Evolutionary conservation across 2,888 invertebrate species (phyloP), one percentile per base, ranked within the genome.

Genomic region (Aelia acuminata): DNA sequence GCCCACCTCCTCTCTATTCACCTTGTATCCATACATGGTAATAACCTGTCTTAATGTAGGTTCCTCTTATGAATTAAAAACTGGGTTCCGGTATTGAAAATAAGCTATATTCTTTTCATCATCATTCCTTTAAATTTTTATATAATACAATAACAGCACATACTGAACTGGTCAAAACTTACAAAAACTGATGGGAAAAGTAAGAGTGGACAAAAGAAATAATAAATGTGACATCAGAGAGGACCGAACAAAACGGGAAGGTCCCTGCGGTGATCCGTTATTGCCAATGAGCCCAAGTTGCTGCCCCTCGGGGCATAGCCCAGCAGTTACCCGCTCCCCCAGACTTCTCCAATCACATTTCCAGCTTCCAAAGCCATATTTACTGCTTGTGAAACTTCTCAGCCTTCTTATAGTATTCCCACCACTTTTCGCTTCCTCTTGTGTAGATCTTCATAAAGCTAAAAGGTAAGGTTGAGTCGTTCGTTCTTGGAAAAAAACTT

Each of bases 261-360:
- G 63, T 70, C 63, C 63, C 63, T 18, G 5, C 31, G 63, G 63
- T 70, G 63, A 70, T 70, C 35, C 35, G 63, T 70, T 70, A 70
- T 70, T 70, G 63, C 63, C 63, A 70, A 70, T 70, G 63, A 70
- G 63, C 18, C 31, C 63, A 70, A 70, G 22, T 70, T 70, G 1
- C 31, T 2, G 35, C 18, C 63, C 63, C 63, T 70, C 7, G 35
- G 35, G 63, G 18, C 1, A 35, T 1, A 26, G 57, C 26, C 57
- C 63, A 35, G 15, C 63, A 70, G 57, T 57, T 57, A 26, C 31
- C 63, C 63, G 35, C 7, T 20, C 5, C 35, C 35, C 63, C 63
- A 70, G 63, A 31, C 63, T 70, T 70, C 63, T 70, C 63, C 63
- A 70, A 70, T 70, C 63, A 70, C 63, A 70, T 70, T 70, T 70